phyloP scores from a whole-genome alignment of 2,113 vertebrate genomes.

The Sphaerodactylus townsendi region DNA sequence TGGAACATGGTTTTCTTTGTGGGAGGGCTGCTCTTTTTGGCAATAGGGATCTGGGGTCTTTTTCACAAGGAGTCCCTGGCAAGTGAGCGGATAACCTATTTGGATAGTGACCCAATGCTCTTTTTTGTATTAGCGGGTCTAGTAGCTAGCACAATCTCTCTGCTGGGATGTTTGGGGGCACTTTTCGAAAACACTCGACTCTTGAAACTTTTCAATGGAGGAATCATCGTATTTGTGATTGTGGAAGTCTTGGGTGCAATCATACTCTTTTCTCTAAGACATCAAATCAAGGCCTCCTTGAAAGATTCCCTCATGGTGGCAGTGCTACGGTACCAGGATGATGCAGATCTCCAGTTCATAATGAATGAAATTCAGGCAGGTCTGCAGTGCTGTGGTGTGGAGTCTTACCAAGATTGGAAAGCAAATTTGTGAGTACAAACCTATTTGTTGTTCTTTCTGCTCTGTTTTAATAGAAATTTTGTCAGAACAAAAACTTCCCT shows the following conservation, averaged over 20 bases:
- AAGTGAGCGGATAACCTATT: slow-evolving; percentile 63
- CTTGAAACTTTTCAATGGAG: slow-evolving; percentile 76
- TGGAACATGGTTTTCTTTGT: slow-evolving; percentile 85
- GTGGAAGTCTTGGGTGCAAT: slow-evolving; percentile 77
- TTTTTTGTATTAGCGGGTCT: slow-evolving; percentile 75
- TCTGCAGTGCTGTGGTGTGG: slow-evolving; percentile 87
- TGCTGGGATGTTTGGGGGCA: slow-evolving; percentile 83
- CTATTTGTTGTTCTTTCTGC: background rate
- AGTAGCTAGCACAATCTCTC: slow-evolving; percentile 70
- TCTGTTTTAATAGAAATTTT: too few relatives aligned
- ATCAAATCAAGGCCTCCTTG: slow-evolving; percentile 70
- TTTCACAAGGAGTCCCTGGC: slow-evolving; percentile 79
- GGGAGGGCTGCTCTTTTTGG: slow-evolving; percentile 77
- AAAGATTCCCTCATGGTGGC: slow-evolving; percentile 73
- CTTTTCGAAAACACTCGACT: slow-evolving; percentile 82
- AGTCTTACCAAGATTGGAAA: slow-evolving; percentile 89
- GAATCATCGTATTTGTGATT: slow-evolving; percentile 66
- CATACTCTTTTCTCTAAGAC: slow-evolving; percentile 71
- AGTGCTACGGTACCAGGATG: slow-evolving; percentile 84
- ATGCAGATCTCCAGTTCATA: slow-evolving; percentile 88
- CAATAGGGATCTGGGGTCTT: slow-evolving; percentile 87
- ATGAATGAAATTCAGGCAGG: slow-evolving; percentile 86
- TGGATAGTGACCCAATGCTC: slow-evolving; percentile 87
- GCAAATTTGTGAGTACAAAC: slow-evolving; percentile 83
- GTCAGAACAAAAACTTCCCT: too few relatives aligned